Evolutionary conservation across 2,888 invertebrate genomes (phyloP), one percentile per base, ranked within the genome.

Genomic region (Morpho helenor): DNA sequence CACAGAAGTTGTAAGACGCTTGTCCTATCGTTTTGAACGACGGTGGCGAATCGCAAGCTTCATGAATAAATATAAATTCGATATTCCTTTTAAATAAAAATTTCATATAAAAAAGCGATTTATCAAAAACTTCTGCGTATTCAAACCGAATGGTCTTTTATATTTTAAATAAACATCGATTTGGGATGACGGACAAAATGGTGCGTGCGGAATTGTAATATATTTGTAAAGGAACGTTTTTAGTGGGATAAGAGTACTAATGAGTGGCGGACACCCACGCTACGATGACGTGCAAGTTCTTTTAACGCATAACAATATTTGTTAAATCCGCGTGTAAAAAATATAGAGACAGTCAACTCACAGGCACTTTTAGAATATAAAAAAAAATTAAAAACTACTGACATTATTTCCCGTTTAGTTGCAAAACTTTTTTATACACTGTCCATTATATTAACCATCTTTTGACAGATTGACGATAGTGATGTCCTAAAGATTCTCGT

Each of bases 81-180:
- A 84, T 87, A 87, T 86, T 85, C 81, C 78, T 80, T 82, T 85
- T 81, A 72, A 84, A 86, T 85, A 73, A 82, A 84, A 81, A 76
- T 73, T 79, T 80, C 81, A 81, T 82, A 89, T 89, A 87, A 89
- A 90, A 88, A 83, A 74, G 74, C 77, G 82, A 90, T 90, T 85
- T 84, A 90, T 90, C 90, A 90, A 84, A 87, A 82, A 82, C 68
- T 79, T 80, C 79, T 70, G 69, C 68, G 77, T 68, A 81, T 84
- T 83, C 81, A 83, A 74, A 61, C 66, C 69, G 69, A 59, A 75
- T 72, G 73, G 67, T 81, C 84, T 84, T 88, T 86, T 85, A 87
- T 83, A 78, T 76, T 85, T 84, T 89, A 89, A 89, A 89, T 89
- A 88, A 88, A 89, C 87, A 88, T 85, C 79, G 76, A 83, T 87